Percentiles rank a stretch among this genome's conserved stretches.
phyloP scores from a whole-genome alignment of 2,888 invertebrate genomes.

The Caenorhabditis wallacei region DNA sequence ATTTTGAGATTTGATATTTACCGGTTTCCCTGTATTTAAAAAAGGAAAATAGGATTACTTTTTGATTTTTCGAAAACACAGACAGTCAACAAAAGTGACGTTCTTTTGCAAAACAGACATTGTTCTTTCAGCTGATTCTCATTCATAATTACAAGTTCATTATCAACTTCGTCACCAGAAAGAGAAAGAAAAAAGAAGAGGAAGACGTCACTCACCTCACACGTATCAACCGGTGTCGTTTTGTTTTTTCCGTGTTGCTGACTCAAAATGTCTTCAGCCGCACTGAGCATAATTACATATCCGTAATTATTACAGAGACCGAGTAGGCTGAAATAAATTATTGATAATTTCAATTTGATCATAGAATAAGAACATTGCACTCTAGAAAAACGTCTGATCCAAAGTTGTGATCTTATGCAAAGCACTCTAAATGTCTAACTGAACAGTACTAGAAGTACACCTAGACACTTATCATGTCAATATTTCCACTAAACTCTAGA shows the following conservation, averaged over 20 bases:
- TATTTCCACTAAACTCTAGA: too few relatives aligned
- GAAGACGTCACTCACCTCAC: conserved; percentile 53
- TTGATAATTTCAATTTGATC: too few relatives aligned
- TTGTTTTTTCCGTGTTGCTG: conserved; percentile 69
- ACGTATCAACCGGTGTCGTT: conserved; percentile 37
- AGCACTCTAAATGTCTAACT: too few relatives aligned
- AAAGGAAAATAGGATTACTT: conserved; percentile 8
- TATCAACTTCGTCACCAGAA: too few relatives aligned
- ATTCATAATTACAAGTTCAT: too few relatives aligned
- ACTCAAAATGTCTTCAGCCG: conserved; percentile 89
- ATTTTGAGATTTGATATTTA: neutral
- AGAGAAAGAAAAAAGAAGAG: too few relatives aligned
- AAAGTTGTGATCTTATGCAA: too few relatives aligned
- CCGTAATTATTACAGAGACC: conserved; percentile 92
- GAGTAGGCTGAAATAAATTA: conserved; percentile 86
- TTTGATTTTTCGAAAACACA: conserved; percentile 13
- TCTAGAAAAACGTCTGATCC: too few relatives aligned
- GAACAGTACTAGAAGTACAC: too few relatives aligned
- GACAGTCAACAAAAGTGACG: neutral
- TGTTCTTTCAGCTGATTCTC: too few relatives aligned
- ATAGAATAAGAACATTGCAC: too few relatives aligned
- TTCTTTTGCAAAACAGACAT: conserved; percentile 10
- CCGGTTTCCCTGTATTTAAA: neutral
- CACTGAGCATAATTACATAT: conserved; percentile 92
- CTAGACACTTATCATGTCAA: too few relatives aligned